Evolutionary conservation across 2,797 vertebrate genomes (phyloP).

Genomic region (Pagetopsis macropterus): DNA sequence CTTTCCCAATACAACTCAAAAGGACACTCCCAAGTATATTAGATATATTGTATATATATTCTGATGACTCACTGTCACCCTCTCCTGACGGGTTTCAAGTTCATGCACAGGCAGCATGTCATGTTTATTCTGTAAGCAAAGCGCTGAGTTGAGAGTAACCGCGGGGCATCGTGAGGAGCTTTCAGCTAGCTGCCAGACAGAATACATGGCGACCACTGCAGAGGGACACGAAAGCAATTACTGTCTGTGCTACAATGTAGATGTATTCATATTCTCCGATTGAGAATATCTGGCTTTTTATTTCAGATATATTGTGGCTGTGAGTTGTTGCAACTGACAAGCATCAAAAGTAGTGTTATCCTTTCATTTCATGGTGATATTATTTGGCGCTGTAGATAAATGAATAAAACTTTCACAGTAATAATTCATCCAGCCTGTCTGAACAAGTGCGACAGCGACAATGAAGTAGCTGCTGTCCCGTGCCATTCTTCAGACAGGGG

Average conservation of each 20-base stretch:
- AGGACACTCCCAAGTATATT: slow-evolving; percentile 6
- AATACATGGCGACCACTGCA: slow-evolving; percentile 23
- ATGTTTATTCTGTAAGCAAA: slow-evolving; percentile 51
- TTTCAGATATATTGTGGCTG: background rate
- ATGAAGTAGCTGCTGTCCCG: slow-evolving; percentile 1
- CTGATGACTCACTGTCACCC: slow-evolving; percentile 48
- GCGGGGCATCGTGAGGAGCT: slow-evolving; percentile 28
- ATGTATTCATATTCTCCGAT: slow-evolving; percentile 12
- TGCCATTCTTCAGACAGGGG: slow-evolving; percentile 17
- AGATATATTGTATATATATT: slow-evolving; percentile 27
- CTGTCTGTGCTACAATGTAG: slow-evolving; percentile 13
- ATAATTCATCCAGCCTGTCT: slow-evolving; percentile 41
- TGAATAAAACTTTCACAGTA: slow-evolving; percentile 31
- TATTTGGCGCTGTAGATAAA: slow-evolving; percentile 9
- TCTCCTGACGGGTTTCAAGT: slow-evolving; percentile 5
- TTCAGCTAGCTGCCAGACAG: slow-evolving; percentile 45
- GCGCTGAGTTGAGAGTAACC: slow-evolving; percentile 38
- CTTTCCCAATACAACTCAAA: slow-evolving; percentile 12
- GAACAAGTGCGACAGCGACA: slow-evolving; percentile 16
- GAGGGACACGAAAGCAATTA: slow-evolving; percentile 29
- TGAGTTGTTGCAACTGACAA: slow-evolving; percentile 10
- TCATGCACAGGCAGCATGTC: slow-evolving; percentile 27
- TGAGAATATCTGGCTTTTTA: slow-evolving; percentile 12
- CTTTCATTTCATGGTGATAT: slow-evolving; percentile 20
- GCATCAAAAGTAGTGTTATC: slow-evolving; percentile 4